phyloP scores from a whole-genome alignment of 1,140 invertebrate genomes.

The Neodiprion lecontei region DNA sequence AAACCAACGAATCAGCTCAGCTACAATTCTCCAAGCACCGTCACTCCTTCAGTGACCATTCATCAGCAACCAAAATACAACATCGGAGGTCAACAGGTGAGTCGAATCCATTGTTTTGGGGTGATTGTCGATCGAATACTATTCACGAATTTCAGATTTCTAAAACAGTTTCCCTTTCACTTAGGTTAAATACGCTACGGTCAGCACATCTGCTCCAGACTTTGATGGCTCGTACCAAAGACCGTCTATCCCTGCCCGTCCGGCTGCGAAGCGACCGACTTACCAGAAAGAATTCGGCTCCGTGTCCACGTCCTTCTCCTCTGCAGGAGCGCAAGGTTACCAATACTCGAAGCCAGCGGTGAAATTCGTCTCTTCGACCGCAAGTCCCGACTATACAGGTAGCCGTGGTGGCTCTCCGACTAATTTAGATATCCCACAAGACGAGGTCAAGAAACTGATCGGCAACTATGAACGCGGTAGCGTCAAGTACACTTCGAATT shows the following conservation, averaged over 20 bases:
- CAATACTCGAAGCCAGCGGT: conserved; percentile 24
- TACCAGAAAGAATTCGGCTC: not conserved
- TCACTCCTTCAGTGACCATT: not conserved
- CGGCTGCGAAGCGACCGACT: conserved; percentile 25
- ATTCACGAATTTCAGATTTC: conserved; percentile 14
- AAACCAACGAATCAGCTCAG: conserved; percentile 34
- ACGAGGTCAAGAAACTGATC: conserved; percentile 33
- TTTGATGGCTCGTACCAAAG: conserved; percentile 40
- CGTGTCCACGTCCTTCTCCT: not conserved
- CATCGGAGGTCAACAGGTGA: conserved; percentile 25
- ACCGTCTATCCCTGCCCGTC: conserved; percentile 31
- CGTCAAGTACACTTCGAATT: conserved; percentile 43
- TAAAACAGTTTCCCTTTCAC: conserved; percentile 18
- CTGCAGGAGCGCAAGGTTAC: conserved; percentile 17
- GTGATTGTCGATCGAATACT: not conserved
- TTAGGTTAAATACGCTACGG: conserved; percentile 33
- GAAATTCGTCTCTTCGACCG: conserved; percentile 21
- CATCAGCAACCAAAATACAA: not conserved
- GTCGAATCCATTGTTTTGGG: not conserved
- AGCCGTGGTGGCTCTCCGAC: conserved; percentile 12
- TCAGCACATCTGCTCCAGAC: conserved; percentile 32
- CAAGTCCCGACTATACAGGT: conserved; percentile 15
- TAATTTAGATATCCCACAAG: conserved; percentile 12
- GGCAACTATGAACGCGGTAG: conserved; percentile 42
- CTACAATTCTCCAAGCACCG: conserved; percentile 29